A percentile compares a stretch with the other conserved stretches of the same genome.
phyloP scores from a whole-genome alignment of 2,888 invertebrate species.

The Diadegma fenestrale region DNA sequence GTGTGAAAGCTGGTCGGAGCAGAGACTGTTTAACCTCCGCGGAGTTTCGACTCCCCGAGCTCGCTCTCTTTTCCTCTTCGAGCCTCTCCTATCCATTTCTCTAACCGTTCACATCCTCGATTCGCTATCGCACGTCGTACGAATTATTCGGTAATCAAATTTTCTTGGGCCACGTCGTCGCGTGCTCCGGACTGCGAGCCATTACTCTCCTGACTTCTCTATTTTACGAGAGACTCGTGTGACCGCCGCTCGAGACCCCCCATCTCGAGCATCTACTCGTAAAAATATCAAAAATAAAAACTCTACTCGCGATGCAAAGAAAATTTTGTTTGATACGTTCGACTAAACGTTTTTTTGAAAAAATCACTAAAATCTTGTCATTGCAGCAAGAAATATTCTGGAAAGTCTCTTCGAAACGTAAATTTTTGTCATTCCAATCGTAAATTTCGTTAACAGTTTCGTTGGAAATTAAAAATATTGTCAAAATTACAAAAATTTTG shows the following conservation, averaged over 20 bases:
- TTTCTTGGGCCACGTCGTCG: constrained; percentile 72
- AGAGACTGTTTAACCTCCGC: constrained; percentile 35
- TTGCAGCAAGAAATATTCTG: too few relatives aligned
- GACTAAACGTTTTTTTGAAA: too few relatives aligned
- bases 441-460: too few relatives aligned
- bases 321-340: too few relatives aligned
- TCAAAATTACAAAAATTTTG: too few relatives aligned
- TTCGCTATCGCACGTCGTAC: constrained; percentile 83
- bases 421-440: too few relatives aligned
- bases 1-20: constrained; percentile 71
- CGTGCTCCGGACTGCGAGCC: constrained; percentile 48
- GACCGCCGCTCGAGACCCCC: constrained; percentile 15
- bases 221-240: constrained; percentile 67
- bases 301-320: too few relatives aligned
- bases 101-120: constrained; percentile 74
- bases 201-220: constrained; percentile 65
- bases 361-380: too few relatives aligned
- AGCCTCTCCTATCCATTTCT: constrained; percentile 6
- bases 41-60: constrained; percentile 13
- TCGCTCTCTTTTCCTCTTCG: constrained; percentile 13
- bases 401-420: too few relatives aligned
- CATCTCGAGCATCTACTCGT: constrained; percentile 36
- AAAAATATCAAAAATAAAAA: constrained; percentile 10
- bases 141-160: constrained; percentile 85
- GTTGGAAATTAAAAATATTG: too few relatives aligned